phyloP scores from a whole-genome alignment of 2,888 invertebrate species.

The Phalera bucephala region DNA sequence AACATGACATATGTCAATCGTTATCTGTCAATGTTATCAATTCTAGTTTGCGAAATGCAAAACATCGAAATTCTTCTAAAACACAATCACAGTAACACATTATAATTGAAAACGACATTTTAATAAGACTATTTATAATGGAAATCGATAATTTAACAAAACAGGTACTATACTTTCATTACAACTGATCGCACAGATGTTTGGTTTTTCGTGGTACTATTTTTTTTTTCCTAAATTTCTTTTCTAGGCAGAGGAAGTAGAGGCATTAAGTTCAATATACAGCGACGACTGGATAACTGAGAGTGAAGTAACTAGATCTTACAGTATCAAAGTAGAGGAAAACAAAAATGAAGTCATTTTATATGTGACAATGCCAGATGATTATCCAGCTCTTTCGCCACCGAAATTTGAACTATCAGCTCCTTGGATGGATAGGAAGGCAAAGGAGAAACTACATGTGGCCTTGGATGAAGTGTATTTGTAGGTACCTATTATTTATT shows the following conservation, averaged over 20 bases:
- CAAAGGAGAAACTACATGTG: conserved; percentile 80
- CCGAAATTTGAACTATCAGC: conserved; percentile 88
- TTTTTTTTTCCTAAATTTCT: conserved; percentile 1
- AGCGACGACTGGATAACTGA: conserved; percentile 86
- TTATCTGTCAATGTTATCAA: too few species aligned
- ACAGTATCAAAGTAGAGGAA: conserved; percentile 82
- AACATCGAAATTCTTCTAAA: too few species aligned
- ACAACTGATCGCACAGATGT: neutral
- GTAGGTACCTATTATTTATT: conserved; percentile 72
- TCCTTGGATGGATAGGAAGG: conserved; percentile 85
- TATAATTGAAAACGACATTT: too few species aligned
- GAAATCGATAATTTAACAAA: conserved; percentile 52
- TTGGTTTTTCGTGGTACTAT: conserved; percentile 6
- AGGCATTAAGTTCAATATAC: conserved; percentile 88
- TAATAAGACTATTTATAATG: conserved; percentile 43
- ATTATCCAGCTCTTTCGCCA: conserved; percentile 85
- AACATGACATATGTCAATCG: too few species aligned
- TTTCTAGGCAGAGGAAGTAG: conserved; percentile 86
- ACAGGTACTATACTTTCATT: too few species aligned
- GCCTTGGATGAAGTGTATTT: conserved; percentile 85
- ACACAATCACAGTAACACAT: too few species aligned
- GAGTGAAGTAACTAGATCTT: conserved; percentile 79
- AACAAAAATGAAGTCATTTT: conserved; percentile 78
- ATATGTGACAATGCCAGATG: conserved; percentile 84
- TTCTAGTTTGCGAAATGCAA: too few species aligned